A percentile compares a stretch with the other conserved stretches of the same genome.
phyloP scores from a whole-genome alignment of 1,140 invertebrate species.

The Triops longicaudatus region DNA sequence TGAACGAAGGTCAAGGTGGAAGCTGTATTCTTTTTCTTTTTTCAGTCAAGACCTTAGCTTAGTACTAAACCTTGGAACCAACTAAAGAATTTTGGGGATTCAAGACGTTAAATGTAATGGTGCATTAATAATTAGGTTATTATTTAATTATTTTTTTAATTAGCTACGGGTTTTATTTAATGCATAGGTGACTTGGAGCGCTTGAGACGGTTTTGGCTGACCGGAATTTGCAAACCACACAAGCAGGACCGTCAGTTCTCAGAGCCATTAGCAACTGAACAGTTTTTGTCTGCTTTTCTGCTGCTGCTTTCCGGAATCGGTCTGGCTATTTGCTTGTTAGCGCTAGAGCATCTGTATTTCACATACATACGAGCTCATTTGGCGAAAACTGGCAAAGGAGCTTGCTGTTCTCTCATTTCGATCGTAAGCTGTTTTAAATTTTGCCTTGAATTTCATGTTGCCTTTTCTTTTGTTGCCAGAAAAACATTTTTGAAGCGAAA shows the following conservation, averaged over 20 bases:
- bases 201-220: constrained; percentile 92
- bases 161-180: too few species aligned
- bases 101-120: too few species aligned
- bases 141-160: too few species aligned
- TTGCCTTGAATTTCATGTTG: not conserved
- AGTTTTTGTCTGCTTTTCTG: constrained; percentile 94
- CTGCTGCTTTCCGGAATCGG: constrained; percentile 88
- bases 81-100: too few species aligned
- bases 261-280: constrained; percentile 87
- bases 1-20: too few species aligned
- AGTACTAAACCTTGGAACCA: too few species aligned
- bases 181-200: constrained; percentile 77
- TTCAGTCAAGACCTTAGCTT: too few species aligned
- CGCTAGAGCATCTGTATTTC: constrained; percentile 90
- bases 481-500: not conserved
- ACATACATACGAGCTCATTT: constrained; percentile 79
- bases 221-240: constrained; percentile 87
- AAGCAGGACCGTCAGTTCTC: constrained; percentile 78
- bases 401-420: constrained; percentile 84
- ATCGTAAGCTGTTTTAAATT: constrained; percentile 48
- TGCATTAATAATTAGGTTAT: too few species aligned
- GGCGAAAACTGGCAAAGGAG: constrained; percentile 74
- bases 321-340: constrained; percentile 69
- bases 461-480: not conserved
- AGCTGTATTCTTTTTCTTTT: too few species aligned